These are phyloP conservation scores for Elanus axillaris DNA, from an alignment of 2,113 vertebrate species.

Conservation along the genomic window DNA sequence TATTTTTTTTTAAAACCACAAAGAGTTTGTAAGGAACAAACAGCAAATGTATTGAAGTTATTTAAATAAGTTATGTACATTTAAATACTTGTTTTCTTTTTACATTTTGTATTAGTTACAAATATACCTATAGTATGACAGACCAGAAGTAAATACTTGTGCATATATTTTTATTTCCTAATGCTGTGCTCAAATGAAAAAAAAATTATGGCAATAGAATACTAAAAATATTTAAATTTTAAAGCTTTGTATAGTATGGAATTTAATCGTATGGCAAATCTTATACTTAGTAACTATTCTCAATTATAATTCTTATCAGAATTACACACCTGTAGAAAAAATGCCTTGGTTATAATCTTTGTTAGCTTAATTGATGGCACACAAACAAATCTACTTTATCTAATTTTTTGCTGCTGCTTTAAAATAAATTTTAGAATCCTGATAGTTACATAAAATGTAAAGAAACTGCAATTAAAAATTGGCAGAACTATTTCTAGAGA, in stretches of 20 bases:
- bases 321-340: not conserved
- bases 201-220: not conserved
- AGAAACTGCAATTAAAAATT: not conserved
- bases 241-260: not conserved
- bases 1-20: not conserved
- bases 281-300: not conserved
- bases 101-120: conserved; percentile 44
- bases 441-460: not conserved
- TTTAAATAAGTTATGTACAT: not conserved
- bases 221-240: not conserved
- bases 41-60: conserved; percentile 15
- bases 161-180: conserved; percentile 32
- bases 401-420: not conserved
- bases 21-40: conserved; percentile 20
- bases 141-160: not conserved
- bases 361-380: not conserved
- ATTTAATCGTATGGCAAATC: not conserved
- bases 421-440: not conserved
- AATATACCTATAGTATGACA: not conserved
- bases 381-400: not conserved
- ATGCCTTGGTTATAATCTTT: not conserved
- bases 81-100: conserved; percentile 9
- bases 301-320: not conserved
- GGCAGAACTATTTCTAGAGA: not conserved
- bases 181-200: not conserved